Base-by-base conservation (phyloP, 2,113 vertebrate genomes). In the Piaya cayana region DNA sequence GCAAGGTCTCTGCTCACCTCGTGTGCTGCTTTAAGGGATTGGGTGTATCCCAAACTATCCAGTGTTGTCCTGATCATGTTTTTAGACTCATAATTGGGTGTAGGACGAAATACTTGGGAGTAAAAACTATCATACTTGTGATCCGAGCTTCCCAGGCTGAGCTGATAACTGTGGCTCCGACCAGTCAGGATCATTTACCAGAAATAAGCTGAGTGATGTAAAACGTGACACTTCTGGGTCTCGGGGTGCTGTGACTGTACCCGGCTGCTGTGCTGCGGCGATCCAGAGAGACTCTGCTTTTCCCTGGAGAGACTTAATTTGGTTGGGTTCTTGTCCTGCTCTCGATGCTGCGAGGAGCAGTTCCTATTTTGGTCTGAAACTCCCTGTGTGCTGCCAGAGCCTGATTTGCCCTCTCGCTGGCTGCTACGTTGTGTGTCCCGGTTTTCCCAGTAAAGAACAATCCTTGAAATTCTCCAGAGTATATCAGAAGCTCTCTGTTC, bases 351-450 rank as follows among this genome's bases (percentile, higher is more conserved):
- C 69, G 80, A 91, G 77, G 47, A 92, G 17, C 77, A 45, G 74
- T 47, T 92, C 64, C 87, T 92, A 89, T 91, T 96, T 94, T 84
- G 74, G 92, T 92, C 74, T 78, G 72, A 18, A 94, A 13, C 53
- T 95, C 87, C 74, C 83, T 13, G 39, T 21, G 15, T 59, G 12
- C 70, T 85, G 60, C 26, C 67, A 39, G 82, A 8, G 45, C 29
- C 67, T 74, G 78, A 27, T 81, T 58, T 87, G 85, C 47, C 80
- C 93, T 95, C 68, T 81, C 27, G 0, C 56, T 50, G 59, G 20
- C 43, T 74, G 29, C 67, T 43, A 26, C 58, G 30, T 6, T 26
- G 53, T 37, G 39, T 84, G 84, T 50, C 80, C 87, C 53, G 45
- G 22, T 96, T 93, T 25, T 94, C 71, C 72, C 76, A 81, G 80